Percentiles rank a stretch among this genome's conserved stretches.
phyloP scores from a whole-genome alignment of 2,113 vertebrate genomes.

The Mus musculus region DNA sequence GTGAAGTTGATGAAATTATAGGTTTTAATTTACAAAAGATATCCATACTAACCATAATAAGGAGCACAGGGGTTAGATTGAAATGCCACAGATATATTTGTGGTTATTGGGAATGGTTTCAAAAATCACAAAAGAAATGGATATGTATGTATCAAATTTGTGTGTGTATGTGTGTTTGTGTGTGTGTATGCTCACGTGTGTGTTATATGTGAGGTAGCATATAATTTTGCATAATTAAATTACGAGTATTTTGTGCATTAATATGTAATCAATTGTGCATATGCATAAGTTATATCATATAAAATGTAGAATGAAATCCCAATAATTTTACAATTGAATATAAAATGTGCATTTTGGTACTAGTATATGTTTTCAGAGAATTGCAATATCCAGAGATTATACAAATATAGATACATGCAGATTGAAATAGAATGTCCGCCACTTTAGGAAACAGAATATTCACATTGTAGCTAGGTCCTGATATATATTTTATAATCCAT shows the following conservation, averaged over 20 bases:
- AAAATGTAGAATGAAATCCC: background rate
- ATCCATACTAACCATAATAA: background rate
- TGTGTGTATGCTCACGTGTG: fast-evolving
- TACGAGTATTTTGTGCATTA: background rate
- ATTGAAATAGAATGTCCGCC: background rate
- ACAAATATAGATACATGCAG: background rate
- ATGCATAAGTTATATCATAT: background rate
- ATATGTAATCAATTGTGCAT: background rate
- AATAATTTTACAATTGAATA: background rate
- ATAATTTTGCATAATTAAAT: background rate
- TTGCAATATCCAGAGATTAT: background rate
- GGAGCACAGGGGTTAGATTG: background rate
- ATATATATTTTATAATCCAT: background rate
- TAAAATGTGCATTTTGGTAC: background rate
- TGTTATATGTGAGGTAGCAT: background rate
- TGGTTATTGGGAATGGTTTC: background rate
- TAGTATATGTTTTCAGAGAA: background rate
- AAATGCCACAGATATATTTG: no score
- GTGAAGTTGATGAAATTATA: background rate
- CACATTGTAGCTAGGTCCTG: background rate
- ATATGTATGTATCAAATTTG: background rate
- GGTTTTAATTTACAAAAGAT: background rate
- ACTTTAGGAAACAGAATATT: background rate
- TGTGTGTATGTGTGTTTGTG: background rate
- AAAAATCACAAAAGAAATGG: background rate